Conservation (phyloP, 2,888 invertebrate species). For the Pristionchus fissidentatus region DNA sequence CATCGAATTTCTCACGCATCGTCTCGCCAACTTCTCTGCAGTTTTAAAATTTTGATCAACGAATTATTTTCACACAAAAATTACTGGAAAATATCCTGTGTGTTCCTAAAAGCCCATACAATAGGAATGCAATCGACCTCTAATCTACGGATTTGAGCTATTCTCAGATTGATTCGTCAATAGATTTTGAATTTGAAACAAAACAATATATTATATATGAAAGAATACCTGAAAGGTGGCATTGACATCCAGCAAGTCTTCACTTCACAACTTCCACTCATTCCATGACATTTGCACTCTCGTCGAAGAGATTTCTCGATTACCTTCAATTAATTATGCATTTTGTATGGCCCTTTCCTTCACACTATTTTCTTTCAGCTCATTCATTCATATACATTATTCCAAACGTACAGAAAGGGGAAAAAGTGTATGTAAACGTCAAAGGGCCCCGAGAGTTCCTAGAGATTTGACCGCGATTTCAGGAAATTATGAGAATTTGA, state of each 20-base stretch:
- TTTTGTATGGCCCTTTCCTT: background rate
- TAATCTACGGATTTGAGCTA: too few species aligned
- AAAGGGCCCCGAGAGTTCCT: too few species aligned
- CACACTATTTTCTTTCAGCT: too few species aligned
- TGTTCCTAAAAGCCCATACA: too few species aligned
- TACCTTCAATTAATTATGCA: conserved; percentile 73
- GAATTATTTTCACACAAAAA: background rate
- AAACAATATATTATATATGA: background rate
- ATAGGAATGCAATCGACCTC: too few species aligned
- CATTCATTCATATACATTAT: too few species aligned
- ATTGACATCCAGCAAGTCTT: conserved; percentile 81
- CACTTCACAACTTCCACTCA: conserved; percentile 73
- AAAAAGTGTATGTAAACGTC: too few species aligned
- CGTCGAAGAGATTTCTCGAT: conserved; percentile 76
- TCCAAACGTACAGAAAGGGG: too few species aligned
- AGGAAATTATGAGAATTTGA: too few species aligned
- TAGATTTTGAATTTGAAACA: background rate
- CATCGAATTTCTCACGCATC: conserved; percentile 78
- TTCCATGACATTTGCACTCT: conserved; percentile 74
- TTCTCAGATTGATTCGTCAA: background rate
- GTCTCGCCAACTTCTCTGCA: conserved; percentile 76
- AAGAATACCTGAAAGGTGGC: conserved; percentile 78
- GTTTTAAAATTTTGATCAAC: background rate
- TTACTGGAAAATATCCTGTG: background rate
- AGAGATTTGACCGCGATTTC: too few species aligned